phyloP scores from a whole-genome alignment of 2,113 vertebrate genomes.

The Thalassoma bifasciatum region DNA sequence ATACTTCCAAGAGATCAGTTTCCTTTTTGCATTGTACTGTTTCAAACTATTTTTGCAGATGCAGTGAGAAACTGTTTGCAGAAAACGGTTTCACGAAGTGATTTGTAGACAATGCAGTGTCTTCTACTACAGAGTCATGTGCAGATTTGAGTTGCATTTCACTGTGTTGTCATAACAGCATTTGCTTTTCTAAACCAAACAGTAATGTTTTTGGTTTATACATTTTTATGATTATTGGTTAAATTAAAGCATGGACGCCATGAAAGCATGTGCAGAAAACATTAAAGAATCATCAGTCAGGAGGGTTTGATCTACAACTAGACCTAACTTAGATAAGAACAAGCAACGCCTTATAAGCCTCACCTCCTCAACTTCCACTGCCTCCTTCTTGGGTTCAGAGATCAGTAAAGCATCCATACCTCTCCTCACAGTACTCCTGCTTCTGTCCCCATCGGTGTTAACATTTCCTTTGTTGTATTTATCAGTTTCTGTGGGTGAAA shows the following conservation, averaged over 20 bases:
- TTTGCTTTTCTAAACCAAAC: neutral
- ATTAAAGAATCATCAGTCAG: neutral
- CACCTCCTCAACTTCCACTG: slow-evolving; percentile 75
- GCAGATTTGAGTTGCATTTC: too few species aligned
- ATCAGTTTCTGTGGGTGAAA: slow-evolving; percentile 49
- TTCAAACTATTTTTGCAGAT: too few species aligned
- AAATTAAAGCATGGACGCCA: neutral
- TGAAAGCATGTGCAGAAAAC: too few species aligned
- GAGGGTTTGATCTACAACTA: too few species aligned
- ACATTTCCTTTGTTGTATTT: slow-evolving; percentile 8
- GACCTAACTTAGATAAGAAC: neutral
- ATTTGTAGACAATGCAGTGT: too few species aligned
- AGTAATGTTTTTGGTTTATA: too few species aligned
- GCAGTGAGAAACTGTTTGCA: too few species aligned
- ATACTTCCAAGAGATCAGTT: too few species aligned
- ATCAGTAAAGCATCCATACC: slow-evolving; percentile 76
- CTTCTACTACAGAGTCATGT: neutral
- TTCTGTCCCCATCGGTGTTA: slow-evolving; percentile 60
- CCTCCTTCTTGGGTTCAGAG: slow-evolving; percentile 72
- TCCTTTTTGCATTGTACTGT: too few species aligned
- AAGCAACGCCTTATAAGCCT: neutral
- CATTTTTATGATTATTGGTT: neutral
- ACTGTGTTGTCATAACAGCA: neutral
- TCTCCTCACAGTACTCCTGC: slow-evolving; percentile 73
- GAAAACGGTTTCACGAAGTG: too few species aligned